Percentiles rank a stretch among this genome's conserved stretches.
Conservation (phyloP, 2,888 invertebrate species). For the Epirrita christyi region DNA sequence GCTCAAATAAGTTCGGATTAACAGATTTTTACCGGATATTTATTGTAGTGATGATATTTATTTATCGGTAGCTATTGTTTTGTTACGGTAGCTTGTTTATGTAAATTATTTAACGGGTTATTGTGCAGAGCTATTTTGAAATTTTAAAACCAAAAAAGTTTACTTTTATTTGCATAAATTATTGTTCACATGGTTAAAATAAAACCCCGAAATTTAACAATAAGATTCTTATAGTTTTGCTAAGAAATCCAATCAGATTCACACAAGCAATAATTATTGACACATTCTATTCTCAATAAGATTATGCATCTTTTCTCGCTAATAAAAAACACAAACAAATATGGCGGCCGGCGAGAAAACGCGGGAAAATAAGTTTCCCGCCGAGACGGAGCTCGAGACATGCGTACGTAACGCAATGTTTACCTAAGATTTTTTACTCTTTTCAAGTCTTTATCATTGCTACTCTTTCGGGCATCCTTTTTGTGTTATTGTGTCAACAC, state of each 20-base stretch:
- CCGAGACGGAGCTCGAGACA: slow-evolving; percentile 74
- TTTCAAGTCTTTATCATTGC: slow-evolving; percentile 45
- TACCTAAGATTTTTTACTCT: slow-evolving; percentile 59
- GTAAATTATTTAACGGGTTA: slow-evolving; percentile 9
- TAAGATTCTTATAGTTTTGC: slow-evolving; percentile 37
- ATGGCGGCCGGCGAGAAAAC: slow-evolving; percentile 66
- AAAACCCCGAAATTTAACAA: not conserved
- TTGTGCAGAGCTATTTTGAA: slow-evolving; percentile 2
- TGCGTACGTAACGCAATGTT: slow-evolving; percentile 76
- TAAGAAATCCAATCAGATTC: slow-evolving; percentile 64
- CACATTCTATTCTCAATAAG: slow-evolving; percentile 4
- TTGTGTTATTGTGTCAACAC: slow-evolving; percentile 36
- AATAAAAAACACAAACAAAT: slow-evolving; percentile 46
- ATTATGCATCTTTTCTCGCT: not conserved
- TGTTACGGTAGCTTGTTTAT: slow-evolving; percentile 10
- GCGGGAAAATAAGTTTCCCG: slow-evolving; percentile 83
- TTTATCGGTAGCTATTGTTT: slow-evolving; percentile 28
- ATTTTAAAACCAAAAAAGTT: not conserved
- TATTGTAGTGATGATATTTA: slow-evolving; percentile 21
- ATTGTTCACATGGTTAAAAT: not conserved
- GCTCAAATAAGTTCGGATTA: slow-evolving; percentile 69
- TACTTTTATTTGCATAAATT: not conserved
- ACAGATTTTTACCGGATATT: slow-evolving; percentile 52
- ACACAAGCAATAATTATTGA: slow-evolving; percentile 53
- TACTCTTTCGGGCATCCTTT: slow-evolving; percentile 29